Base-by-base conservation (phyloP, 2,113 vertebrate genomes). In the Columbina picui region DNA sequence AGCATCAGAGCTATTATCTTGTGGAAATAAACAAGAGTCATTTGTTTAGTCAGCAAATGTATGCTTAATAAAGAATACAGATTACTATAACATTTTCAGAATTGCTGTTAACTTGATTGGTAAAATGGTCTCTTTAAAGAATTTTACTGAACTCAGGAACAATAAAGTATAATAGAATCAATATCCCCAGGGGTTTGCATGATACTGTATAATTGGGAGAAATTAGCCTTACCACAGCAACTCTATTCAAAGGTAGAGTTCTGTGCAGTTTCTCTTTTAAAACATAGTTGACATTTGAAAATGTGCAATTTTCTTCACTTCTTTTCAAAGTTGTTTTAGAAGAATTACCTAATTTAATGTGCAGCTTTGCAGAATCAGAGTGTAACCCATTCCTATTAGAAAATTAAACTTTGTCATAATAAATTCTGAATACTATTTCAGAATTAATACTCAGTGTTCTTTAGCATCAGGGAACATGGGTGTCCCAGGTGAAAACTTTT, bases 1-100 rank as follows among this genome's bases (percentile, higher is more conserved):
- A 93, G 10, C 34, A 92, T 84, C 70, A 81, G 87, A 81, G 39
- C 84, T 87, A 64, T 91, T 96, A 78, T 90, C 59, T 86, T 76
- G 30, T 71, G 57, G 69, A 96, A 96, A 96, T 96, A 96, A 97
- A 93, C 41, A 94, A 30, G 15, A 96, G 50, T 47, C 22, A 32
- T 83, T 96, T 97, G 68, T 97, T 96, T 96, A 94, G 87, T 96
- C 84, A 97, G 84, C 82, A 97, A 96, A 87, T 93, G 75, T 30
- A 76, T 90, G 64, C 26, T 97, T 97, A 95, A 96, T 95, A 96
- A 97, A 96, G 92, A 87, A 57, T 50, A 57, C n/a, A 95, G 38
- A 94, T 86, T 91, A 74, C 79, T 19, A 23, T 56, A 95, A 81
- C 49, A 26, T 75, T 95, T 96, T 94, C 65, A 73, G 75, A 89